Conservation (phyloP, 37 sponge, comb jelly and placozoan species). For the Cliona cf. orientalis region DNA sequence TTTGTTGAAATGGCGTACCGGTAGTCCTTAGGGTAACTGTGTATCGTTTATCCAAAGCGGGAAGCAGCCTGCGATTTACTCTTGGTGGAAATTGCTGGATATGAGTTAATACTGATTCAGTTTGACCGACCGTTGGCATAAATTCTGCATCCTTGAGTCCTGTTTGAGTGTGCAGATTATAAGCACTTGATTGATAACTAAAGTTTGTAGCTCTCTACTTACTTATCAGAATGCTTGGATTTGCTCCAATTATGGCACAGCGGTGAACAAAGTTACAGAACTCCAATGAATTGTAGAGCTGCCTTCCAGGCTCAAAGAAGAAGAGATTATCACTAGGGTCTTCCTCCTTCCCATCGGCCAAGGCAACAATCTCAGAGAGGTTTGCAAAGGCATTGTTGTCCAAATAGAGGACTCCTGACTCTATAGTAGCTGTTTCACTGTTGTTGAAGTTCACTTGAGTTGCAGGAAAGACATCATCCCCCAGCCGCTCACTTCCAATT, state of each 20-base stretch:
- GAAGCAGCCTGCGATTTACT: background rate
- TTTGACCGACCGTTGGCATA: background rate
- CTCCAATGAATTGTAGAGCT: constrained; percentile 71
- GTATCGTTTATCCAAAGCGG: constrained; percentile 19
- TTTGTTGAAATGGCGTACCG: background rate
- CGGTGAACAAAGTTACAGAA: constrained; percentile 82
- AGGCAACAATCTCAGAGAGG: constrained; percentile 73
- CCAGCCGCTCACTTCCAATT: constrained; percentile 53
- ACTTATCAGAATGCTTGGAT: constrained; percentile 65
- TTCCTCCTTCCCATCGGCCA: constrained; percentile 60
- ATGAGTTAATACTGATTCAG: background rate
- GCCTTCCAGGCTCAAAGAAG: constrained; percentile 79
- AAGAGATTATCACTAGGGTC: constrained; percentile 27
- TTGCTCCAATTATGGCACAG: constrained; percentile 40
- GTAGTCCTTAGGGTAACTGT: constrained; percentile 13
- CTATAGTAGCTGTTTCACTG: constrained; percentile 42
- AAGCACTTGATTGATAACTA: background rate
- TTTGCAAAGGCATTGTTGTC: constrained; percentile 46
- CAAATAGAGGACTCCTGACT: constrained; percentile 46
- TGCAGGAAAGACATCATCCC: constrained; percentile 67
- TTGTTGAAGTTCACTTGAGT: constrained; percentile 52
- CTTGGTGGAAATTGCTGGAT: background rate
- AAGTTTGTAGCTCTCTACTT: constrained; percentile 18
- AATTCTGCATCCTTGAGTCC: constrained; percentile 17
- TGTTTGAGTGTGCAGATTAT: background rate